Conservation (phyloP, 1,140 invertebrate species). For the Drosophila kohkoa region DNA sequence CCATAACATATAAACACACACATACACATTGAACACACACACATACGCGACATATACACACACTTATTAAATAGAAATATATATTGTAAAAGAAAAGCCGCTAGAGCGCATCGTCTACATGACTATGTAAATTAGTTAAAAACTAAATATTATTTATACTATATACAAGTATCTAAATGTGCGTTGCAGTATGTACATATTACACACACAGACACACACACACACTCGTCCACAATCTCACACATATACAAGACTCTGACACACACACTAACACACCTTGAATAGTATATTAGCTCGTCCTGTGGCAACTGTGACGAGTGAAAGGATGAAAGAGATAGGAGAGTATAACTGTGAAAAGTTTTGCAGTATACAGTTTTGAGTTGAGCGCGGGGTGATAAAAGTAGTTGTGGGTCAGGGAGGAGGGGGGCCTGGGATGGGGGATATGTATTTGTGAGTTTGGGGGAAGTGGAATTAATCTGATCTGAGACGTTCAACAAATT, state of each 20-base stretch:
- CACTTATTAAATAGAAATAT: constrained; percentile 52
- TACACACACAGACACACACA: constrained; percentile 25
- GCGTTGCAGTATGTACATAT: constrained; percentile 68
- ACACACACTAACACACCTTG: constrained; percentile 28
- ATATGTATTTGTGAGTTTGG: constrained; percentile 8
- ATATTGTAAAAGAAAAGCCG: constrained; percentile 68
- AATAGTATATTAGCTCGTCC: constrained; percentile 20
- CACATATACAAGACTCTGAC: neutral
- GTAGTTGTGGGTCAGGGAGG: neutral
- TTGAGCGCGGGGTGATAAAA: constrained; percentile 1
- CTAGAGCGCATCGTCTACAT: constrained; percentile 78
- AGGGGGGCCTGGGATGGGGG: constrained; percentile 11
- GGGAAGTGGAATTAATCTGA: constrained; percentile 31
- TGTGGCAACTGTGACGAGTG: constrained; percentile 1
- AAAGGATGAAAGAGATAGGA: neutral
- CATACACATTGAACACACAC: constrained; percentile 42
- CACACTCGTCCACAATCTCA: constrained; percentile 2
- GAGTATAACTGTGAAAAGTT: neutral
- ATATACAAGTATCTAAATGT: constrained; percentile 69
- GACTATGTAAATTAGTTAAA: constrained; percentile 83
- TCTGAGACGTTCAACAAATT: constrained; percentile 63
- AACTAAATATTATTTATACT: constrained; percentile 79
- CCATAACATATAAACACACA: constrained; percentile 34
- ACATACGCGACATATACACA: constrained; percentile 40
- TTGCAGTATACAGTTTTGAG: neutral